Base-by-base conservation (phyloP, 2,113 vertebrate species). In the Gavialis gangeticus region DNA sequence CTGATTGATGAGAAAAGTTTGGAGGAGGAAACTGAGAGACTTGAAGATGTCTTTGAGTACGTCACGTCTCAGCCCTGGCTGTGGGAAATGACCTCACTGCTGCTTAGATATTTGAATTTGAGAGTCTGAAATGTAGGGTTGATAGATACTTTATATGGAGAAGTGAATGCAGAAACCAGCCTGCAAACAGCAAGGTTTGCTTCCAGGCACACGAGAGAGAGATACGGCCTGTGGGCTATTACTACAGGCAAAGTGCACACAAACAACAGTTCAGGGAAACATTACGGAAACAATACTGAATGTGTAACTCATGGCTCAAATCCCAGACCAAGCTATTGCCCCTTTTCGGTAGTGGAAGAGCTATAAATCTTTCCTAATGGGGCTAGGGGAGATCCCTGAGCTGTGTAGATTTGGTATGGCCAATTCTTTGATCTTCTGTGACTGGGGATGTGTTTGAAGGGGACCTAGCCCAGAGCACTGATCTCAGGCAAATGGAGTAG, bases 1-100 rank as follows among this genome's bases (percentile, higher is more conserved):
- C 81, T 57, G 28, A 17, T 76, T 5, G 91, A 98, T 76, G 96
- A 97, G 46, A 95, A 84, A 94, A 91, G 78, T 27, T 80, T 98
- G 80, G 95, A 98, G 84, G 92, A 95, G 3, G 82, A 96, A 82
- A 58, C 88, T 4, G 3, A 57, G 15, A 89, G 67, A 5, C 94
- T 98, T 9, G 4, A 73, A 4, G 83, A 84, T 1, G 91, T 93
- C 54, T 6, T 78, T 27, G 2, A 1, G 97, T 97, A 97, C n/a
- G 94, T 90, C 73, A 77, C 55, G 60, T 94, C 94, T 82, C 25
- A 59, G 30, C 77, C 6, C 4, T 63, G 54, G 19, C 22, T 71
- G 3, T 12, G 78, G n/a, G 55, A 57, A 84, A 75, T 75, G 18
- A 24, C 11, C 22, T 81, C 54, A 28, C 76, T 82, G 12, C 22